Conservation (phyloP, 2,797 vertebrate species). For the Hoplostethus mediterraneus region DNA sequence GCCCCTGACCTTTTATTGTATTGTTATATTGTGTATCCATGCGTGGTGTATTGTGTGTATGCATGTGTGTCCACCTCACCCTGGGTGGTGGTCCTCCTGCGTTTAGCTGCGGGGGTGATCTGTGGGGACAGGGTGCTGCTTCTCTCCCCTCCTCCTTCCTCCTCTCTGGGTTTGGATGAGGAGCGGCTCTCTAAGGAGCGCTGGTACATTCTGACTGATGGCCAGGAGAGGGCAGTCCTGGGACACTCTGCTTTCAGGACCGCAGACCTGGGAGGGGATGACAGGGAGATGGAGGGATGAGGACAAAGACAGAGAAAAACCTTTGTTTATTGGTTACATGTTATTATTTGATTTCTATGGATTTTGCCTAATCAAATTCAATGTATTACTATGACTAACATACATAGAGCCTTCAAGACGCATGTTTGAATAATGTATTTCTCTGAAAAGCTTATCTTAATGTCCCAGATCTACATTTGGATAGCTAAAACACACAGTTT, state of each 20-base stretch:
- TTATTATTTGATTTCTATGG: background rate
- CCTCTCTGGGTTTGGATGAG: constrained; percentile 38
- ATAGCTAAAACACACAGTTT: too few species aligned
- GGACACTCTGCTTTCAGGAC: constrained; percentile 69
- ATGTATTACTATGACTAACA: background rate
- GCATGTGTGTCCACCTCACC: constrained; percentile 41
- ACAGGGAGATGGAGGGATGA: constrained; percentile 25
- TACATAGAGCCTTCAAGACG: background rate
- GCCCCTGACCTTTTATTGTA: too few species aligned
- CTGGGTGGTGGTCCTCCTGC: constrained; percentile 53
- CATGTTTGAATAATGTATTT: background rate
- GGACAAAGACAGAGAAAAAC: constrained; percentile 50
- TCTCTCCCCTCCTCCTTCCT: constrained; percentile 3
- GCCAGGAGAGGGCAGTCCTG: constrained; percentile 75
- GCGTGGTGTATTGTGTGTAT: background rate
- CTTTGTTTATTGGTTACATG: constrained; percentile 33
- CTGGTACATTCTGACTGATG: constrained; percentile 67
- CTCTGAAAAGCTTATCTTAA: background rate
- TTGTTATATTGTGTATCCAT: background rate
- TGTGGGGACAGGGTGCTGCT: background rate
- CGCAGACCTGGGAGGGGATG: constrained; percentile 49
- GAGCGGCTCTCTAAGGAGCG: constrained; percentile 62
- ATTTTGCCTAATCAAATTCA: background rate
- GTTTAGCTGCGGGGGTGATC: constrained; percentile 63
- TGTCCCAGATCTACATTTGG: background rate